Evolutionary conservation across 2,797 vertebrate genomes (phyloP).

Genomic region (Podarcis lilfordi): DNA sequence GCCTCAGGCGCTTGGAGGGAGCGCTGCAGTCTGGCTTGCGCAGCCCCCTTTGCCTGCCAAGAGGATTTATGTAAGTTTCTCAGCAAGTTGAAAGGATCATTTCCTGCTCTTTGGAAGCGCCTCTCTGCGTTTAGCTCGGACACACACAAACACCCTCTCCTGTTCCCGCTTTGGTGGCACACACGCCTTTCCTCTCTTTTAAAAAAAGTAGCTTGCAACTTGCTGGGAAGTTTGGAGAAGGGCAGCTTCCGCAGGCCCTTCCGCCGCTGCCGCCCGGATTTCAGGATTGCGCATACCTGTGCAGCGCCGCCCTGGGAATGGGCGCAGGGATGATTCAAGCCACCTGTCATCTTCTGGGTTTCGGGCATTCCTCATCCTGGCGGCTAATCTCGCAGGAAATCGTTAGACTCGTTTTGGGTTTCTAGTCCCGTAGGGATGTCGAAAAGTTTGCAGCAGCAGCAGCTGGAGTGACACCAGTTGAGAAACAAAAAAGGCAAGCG

Average conservation of each 20-base stretch:
- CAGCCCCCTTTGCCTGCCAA: neutral
- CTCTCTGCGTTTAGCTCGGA: neutral
- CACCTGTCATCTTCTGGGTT: neutral
- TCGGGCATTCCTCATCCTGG: neutral
- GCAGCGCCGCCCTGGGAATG: neutral
- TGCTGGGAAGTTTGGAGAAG: neutral
- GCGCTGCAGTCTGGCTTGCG: neutral
- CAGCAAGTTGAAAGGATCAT: neutral
- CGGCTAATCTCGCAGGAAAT: too few species aligned
- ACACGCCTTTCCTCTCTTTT: neutral
- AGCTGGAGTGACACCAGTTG: neutral
- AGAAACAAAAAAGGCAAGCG: neutral
- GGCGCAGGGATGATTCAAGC: neutral
- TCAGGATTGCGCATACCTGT: neutral
- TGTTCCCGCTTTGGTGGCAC: too few species aligned
- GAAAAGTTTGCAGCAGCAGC: neutral
- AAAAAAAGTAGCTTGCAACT: neutral
- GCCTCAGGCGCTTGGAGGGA: neutral
- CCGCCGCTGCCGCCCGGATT: neutral
- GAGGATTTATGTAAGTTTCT: neutral
- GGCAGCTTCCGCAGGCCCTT: neutral
- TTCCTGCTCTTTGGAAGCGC: neutral
- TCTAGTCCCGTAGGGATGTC: neutral
- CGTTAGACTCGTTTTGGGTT: neutral
- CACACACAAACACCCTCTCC: neutral